phyloP scores from a whole-genome alignment of 64 coral and sea anemone species.

The Astreopora myriophthalma region DNA sequence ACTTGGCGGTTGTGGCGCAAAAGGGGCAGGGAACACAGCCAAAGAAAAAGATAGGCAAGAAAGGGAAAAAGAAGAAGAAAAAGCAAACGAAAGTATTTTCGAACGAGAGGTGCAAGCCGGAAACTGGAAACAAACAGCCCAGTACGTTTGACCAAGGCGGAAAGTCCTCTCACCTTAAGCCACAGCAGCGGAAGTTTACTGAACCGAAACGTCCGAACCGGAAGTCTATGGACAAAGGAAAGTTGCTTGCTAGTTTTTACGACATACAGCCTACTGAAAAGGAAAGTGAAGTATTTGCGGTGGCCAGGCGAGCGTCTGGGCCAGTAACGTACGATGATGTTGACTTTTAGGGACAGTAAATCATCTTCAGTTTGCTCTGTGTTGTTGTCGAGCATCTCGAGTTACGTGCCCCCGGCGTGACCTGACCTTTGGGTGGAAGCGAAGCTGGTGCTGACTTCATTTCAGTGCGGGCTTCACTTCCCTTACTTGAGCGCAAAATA shows the following conservation, averaged over 20 bases:
- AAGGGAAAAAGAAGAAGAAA: slow-evolving; percentile 61
- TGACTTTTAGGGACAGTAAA: not conserved
- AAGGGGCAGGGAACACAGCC: not conserved
- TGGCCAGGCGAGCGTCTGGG: not conserved
- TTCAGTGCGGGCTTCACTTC: too few species aligned
- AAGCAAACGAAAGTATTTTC: not conserved
- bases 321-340: slow-evolving; percentile 1
- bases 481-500: too few species aligned
- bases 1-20: not conserved
- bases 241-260: slow-evolving; percentile 13
- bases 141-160: not conserved
- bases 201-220: not conserved
- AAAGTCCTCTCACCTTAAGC: not conserved
- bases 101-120: not conserved
- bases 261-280: slow-evolving; percentile 16
- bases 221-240: not conserved
- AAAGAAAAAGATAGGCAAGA: slow-evolving; percentile 67
- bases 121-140: not conserved
- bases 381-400: too few species aligned
- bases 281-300: slow-evolving; percentile 42
- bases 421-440: too few species aligned
- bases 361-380: not conserved
- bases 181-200: not conserved
- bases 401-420: too few species aligned
- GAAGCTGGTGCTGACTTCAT: too few species aligned